Evolutionary conservation across 2,888 invertebrate species (phyloP).

Genomic region (Altica lythri): DNA sequence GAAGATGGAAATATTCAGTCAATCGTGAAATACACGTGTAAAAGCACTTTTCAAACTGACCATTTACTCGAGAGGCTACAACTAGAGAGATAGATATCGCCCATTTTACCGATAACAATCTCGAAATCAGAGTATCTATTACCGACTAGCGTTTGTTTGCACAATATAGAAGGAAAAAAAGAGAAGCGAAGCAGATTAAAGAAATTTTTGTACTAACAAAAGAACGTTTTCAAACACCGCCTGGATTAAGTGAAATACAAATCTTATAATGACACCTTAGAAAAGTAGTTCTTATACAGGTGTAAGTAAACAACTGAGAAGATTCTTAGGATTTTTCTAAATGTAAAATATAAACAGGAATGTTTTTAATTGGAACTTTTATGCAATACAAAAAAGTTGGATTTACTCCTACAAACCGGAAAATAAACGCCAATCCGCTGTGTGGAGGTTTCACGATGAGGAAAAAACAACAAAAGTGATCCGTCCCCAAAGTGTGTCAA

Average conservation of each 20-base stretch:
- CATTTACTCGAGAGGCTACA: conserved; percentile 12
- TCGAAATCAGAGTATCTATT: conserved; percentile 17
- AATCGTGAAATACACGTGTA: conserved; percentile 27
- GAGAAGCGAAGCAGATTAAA: not conserved
- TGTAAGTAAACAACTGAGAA: not conserved
- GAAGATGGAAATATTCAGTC: conserved; percentile 26
- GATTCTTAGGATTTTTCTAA: not conserved
- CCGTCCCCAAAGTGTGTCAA: too few relatives aligned
- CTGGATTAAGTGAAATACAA: conserved; percentile 44
- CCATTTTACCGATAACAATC: conserved; percentile 20
- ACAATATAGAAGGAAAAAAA: conserved; percentile 10
- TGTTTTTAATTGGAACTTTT: too few relatives aligned
- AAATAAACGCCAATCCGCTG: too few relatives aligned
- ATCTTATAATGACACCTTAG: conserved; percentile 46
- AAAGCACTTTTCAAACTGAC: conserved; percentile 27
- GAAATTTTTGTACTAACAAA: conserved; percentile 34
- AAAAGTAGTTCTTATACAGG: conserved; percentile 23
- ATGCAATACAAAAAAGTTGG: too few relatives aligned
- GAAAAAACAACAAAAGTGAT: too few relatives aligned
- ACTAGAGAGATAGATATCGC: conserved; percentile 2
- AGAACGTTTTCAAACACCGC: conserved; percentile 43
- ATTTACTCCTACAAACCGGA: too few relatives aligned
- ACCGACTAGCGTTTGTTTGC: conserved; percentile 17
- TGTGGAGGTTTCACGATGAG: too few relatives aligned
- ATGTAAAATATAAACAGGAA: too few relatives aligned